Base-by-base conservation (phyloP, 2,888 invertebrate genomes). In the Heliconius aoede region DNA sequence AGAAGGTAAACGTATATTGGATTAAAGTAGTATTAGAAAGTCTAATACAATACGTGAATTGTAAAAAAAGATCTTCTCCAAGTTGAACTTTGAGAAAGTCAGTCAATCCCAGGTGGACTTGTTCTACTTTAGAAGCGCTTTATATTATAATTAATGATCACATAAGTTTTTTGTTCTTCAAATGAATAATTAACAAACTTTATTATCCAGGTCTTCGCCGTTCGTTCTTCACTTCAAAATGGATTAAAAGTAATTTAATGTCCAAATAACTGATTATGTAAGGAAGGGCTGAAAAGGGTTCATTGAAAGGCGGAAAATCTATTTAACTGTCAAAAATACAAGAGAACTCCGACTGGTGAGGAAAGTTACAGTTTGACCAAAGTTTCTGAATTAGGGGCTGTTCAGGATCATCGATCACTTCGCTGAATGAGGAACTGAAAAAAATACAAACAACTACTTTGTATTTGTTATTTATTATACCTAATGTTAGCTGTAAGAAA, bases 311-410 rank as follows among this genome's bases (percentile, higher is more conserved):
- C 61, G n/a, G 74, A 72, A 74, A 78, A 74, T 76, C 78, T 78
- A 80, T 80, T 80, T 77, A 80, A 75, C 74, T 81, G 80, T 62
- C 79, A 79, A 79, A 79, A 81, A 79, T 81, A 76, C 76, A 68
- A 65, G 74, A 60, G 55, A 76, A 80, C 74, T 78, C 32, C 74
- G 73, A 68, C 77, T 68, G 74, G 62, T 72, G 73, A 65, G 46
- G 30, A 74, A 77, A 76, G 55, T 69, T 76, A 62, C 46, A 51
- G 74, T 73, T 72, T 64, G 74, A 69, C 62, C 68, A 36, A 76
- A 80, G 60, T 75, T 74, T 75, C 72, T 24, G 64, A 75, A 77
- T 72, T 74, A 73, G 60, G 69, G 76, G 77, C 46, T 73, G 72
- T 32, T 76, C 30, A 55, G 68, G 76, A 69, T 61, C 78, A 74